phyloP scores from a whole-genome alignment of 2,113 vertebrate species.

The Stegastes partitus region DNA sequence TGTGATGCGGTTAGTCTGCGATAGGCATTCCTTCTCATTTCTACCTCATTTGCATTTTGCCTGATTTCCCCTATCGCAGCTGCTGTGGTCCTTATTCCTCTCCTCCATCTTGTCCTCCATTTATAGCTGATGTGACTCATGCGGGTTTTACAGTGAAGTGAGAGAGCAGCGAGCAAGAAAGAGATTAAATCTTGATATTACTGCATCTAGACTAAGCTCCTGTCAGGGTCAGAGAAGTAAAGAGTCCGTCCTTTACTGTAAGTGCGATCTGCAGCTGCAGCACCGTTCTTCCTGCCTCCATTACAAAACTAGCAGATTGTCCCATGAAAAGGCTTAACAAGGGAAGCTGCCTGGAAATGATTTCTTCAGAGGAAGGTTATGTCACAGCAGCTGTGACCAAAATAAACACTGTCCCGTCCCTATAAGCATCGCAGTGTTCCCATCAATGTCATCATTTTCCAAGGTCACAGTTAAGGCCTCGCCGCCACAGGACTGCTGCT shows the following conservation, averaged over 20 bases:
- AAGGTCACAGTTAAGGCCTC: conserved; percentile 80
- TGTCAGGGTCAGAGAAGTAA: conserved; percentile 20
- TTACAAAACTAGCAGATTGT: conserved; percentile 49
- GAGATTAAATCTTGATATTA: conserved; percentile 2
- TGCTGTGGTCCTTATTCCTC: conserved; percentile 30
- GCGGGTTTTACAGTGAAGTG: conserved; percentile 53
- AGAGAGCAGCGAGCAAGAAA: conserved; percentile 22
- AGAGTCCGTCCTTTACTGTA: conserved; percentile 16
- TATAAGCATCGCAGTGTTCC: conserved; percentile 32
- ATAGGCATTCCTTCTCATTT: conserved; percentile 2
- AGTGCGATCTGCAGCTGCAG: conserved; percentile 34
- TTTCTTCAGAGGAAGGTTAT: conserved; percentile 29
- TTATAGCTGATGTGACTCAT: conserved; percentile 74
- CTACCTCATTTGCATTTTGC: conserved; percentile 35
- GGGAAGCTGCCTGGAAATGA: conserved; percentile 47
- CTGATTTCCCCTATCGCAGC: conserved; percentile 30
- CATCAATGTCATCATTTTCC: conserved; percentile 74
- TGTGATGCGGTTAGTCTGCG: conserved; percentile 17
- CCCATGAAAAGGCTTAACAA: conserved; percentile 35
- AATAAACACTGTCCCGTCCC: conserved; percentile 54
- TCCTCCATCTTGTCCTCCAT: conserved; percentile 79
- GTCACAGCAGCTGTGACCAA: conserved; percentile 60
- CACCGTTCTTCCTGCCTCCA: background rate
- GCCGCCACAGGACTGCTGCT: conserved; percentile 36
- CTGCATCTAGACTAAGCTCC: conserved; percentile 20